Conservation (phyloP, 2,888 invertebrate genomes). For the Amphimallon solstitiale region DNA sequence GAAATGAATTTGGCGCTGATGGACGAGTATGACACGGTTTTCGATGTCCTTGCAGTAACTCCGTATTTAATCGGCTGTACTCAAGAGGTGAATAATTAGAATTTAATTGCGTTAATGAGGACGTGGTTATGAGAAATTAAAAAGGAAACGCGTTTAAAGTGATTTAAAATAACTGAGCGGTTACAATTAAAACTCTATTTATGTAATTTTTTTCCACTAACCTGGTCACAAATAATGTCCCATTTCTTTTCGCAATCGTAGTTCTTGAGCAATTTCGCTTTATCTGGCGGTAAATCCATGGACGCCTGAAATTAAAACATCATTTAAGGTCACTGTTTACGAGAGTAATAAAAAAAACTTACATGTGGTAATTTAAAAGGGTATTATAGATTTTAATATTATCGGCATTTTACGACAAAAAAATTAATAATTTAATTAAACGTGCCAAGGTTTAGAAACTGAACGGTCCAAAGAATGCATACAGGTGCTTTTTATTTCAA, state of each 20-base stretch:
- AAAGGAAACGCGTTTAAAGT: no score
- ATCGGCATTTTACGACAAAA: no score
- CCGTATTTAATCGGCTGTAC: not conserved
- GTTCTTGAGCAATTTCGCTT: constrained; percentile 93
- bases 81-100: not conserved
- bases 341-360: not conserved
- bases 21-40: not conserved
- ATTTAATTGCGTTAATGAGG: not conserved
- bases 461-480: no score
- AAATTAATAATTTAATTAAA: not conserved
- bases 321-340: constrained; percentile 3
- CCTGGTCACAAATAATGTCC: constrained; percentile 99
- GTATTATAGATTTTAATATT: no score
- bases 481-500: no score
- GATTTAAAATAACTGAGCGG: not conserved
- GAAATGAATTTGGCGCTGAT: constrained; percentile 10
- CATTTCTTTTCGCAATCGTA: constrained; percentile 99
- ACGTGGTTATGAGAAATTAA: no score
- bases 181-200: not conserved
- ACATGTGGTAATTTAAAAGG: no score
- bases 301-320: constrained; percentile 77
- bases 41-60: not conserved
- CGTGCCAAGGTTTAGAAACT: not conserved
- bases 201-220: constrained; percentile 60
- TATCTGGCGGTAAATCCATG: constrained; percentile 99